Conservation (phyloP, 2,113 vertebrate genomes). For the Tapirus terrestris region DNA sequence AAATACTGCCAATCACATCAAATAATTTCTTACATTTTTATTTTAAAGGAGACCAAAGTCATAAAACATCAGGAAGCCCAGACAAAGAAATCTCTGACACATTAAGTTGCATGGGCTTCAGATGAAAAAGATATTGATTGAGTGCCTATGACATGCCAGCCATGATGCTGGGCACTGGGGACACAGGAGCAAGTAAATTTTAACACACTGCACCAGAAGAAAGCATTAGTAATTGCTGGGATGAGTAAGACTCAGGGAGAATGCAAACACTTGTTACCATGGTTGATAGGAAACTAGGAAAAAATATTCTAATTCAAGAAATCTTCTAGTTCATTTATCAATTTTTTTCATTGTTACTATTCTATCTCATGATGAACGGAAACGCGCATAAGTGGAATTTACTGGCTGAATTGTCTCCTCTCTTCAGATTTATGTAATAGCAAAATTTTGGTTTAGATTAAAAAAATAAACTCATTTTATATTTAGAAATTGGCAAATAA, state of each 20-base stretch:
- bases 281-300: background rate
- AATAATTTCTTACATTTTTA: background rate
- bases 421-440: slow-evolving; percentile 28
- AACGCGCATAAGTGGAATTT: background rate
- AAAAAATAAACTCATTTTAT: background rate
- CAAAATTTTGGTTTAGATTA: background rate
- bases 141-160: background rate
- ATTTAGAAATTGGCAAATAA: slow-evolving; percentile 34
- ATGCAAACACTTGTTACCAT: background rate
- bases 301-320: slow-evolving; percentile 15
- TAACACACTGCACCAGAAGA: background rate
- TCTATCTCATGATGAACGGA: background rate
- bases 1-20: background rate
- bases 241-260: background rate
- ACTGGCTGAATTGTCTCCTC: background rate
- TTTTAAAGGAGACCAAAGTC: slow-evolving; percentile 10
- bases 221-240: background rate
- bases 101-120: background rate
- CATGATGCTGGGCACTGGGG: background rate
- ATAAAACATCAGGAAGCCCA: slow-evolving; percentile 7
- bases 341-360: background rate
- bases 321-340: background rate
- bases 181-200: background rate
- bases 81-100: background rate
- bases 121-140: background rate